Conservation (phyloP, 2,797 vertebrate species). For the Dicrostonyx torquatus region DNA sequence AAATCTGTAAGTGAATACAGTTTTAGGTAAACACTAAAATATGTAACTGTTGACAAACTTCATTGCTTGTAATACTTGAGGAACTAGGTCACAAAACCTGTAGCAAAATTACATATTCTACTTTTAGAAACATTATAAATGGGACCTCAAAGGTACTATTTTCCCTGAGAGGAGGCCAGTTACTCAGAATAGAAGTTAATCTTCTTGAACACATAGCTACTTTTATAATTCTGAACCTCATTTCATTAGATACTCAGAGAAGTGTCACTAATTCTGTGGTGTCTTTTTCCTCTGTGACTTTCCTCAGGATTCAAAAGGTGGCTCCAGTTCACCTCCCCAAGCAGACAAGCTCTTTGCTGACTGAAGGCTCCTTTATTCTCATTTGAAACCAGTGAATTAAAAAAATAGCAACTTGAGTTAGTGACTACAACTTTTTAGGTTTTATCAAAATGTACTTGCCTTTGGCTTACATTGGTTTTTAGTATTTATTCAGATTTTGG, state of each 20-base stretch:
- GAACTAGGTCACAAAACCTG: background rate
- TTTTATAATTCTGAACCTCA: slow-evolving; percentile 25
- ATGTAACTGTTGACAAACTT: background rate
- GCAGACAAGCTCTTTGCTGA: background rate
- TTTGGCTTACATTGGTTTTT: slow-evolving; percentile 30
- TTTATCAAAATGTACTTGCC: slow-evolving; percentile 5
- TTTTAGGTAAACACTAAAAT: slow-evolving; percentile 20
- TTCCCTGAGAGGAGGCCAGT: slow-evolving; percentile 28
- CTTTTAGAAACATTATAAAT: slow-evolving; percentile 33
- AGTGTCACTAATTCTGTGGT: slow-evolving; percentile 8
- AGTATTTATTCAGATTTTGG: background rate
- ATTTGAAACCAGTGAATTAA: slow-evolving; percentile 26
- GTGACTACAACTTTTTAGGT: slow-evolving; percentile 17
- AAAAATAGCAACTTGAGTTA: slow-evolving; percentile 22
- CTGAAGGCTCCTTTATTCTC: slow-evolving; percentile 51
- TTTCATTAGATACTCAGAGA: slow-evolving; percentile 32
- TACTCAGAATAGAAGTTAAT: background rate
- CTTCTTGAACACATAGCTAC: background rate
- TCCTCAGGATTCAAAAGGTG: background rate
- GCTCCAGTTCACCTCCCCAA: background rate
- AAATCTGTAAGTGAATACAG: background rate
- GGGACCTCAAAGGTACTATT: slow-evolving; percentile 11
- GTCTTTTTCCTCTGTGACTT: slow-evolving; percentile 28
- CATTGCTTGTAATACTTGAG: background rate
- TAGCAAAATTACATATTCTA: slow-evolving; percentile 5